Evolutionary conservation across 92 coral and sea anemone genomes (phyloP).

Genomic region (Ricordea florida): DNA sequence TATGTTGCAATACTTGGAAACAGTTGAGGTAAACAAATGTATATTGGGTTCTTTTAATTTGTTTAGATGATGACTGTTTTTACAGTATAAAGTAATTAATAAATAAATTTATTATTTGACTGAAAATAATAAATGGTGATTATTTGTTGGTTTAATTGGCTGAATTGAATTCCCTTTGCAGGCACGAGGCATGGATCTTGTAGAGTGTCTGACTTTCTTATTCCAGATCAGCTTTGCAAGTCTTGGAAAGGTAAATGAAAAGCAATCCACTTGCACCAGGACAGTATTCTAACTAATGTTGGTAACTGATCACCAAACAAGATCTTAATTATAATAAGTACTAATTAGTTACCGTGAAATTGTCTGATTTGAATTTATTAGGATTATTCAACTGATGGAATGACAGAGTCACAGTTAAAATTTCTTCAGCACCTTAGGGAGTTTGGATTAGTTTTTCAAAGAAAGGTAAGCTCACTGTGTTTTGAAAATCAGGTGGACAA

Average conservation of each 20-base stretch:
- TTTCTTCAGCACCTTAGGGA: constrained; percentile 95
- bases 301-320: not conserved
- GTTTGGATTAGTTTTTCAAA: constrained; percentile 95
- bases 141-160: not conserved
- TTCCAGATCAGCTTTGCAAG: constrained; percentile 94
- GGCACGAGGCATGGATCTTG: constrained; percentile 97
- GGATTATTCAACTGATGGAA: constrained; percentile 97
- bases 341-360: too few relatives aligned
- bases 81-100: too few relatives aligned
- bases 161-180: constrained; percentile 10
- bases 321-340: too few relatives aligned
- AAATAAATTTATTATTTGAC: too few relatives aligned
- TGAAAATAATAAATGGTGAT: too few relatives aligned
- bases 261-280: not conserved
- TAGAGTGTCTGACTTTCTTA: constrained; percentile 91
- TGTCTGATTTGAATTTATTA: not conserved
- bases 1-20: constrained; percentile 94
- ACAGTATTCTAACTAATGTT: not conserved
- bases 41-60: too few relatives aligned
- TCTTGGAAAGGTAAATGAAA: constrained; percentile 80
- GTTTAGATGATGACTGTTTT: too few relatives aligned
- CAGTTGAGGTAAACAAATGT: constrained; percentile 76
- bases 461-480: constrained; percentile 71
- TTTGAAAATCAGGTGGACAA: not conserved
- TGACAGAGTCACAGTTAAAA: constrained; percentile 83